These are phyloP conservation scores for Grammomys surdaster DNA, from an alignment of 2,113 vertebrate genomes.

Conservation along the genomic window DNA sequence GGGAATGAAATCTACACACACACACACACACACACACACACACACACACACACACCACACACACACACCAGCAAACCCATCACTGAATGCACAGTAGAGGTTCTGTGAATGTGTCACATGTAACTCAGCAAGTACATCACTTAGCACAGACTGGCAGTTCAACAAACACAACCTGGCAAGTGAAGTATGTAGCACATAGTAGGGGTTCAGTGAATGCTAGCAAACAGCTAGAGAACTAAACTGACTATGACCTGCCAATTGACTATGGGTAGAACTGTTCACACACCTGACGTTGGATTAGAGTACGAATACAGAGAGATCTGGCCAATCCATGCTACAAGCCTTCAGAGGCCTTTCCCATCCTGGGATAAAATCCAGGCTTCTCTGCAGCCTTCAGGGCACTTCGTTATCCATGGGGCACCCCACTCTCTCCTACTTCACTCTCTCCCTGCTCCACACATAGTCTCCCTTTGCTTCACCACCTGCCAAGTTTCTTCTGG, in stretches of 20 bases:
- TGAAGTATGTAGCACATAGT: not conserved
- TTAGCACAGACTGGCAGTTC: not conserved
- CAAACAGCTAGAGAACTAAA: not conserved
- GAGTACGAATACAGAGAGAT: not conserved
- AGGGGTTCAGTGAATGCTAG: not conserved
- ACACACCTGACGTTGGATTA: not conserved
- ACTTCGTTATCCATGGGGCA: not conserved
- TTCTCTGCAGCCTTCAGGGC: not conserved
- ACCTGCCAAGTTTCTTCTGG: not conserved
- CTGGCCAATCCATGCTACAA: not conserved
- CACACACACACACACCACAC: not conserved
- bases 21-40: not conserved
- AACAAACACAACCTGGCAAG: not conserved
- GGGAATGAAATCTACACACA: not conserved
- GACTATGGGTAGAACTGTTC: not conserved
- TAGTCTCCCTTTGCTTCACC: not conserved
- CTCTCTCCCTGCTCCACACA: not conserved
- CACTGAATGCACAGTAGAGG: not conserved
- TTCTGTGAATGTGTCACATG: not conserved
- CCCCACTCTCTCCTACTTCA: not conserved
- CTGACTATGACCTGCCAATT: not conserved
- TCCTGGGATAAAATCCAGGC: not conserved
- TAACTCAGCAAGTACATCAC: not conserved
- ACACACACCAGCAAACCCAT: not conserved
- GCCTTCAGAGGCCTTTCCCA: not conserved